phyloP scores from a whole-genome alignment of 2,888 invertebrate genomes.

The Drosophila kanekoi region DNA sequence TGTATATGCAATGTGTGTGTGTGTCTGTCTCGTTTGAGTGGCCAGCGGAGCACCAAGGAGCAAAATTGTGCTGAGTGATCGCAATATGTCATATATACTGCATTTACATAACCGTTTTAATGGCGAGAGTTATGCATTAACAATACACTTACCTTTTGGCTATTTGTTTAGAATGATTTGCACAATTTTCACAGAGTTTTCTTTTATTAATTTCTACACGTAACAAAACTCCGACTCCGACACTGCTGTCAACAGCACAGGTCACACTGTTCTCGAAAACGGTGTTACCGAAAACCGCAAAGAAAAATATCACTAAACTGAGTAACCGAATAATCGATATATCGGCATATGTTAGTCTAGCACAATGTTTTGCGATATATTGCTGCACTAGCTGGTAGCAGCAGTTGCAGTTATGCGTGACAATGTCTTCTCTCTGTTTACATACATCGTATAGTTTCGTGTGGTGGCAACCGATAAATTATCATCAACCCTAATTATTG shows the following conservation, averaged over 20 bases:
- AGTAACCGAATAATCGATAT: constrained; percentile 2
- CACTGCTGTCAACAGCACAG: constrained; percentile 55
- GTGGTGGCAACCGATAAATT: neutral
- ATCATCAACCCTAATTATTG: constrained; percentile 20
- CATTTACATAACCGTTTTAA: constrained; percentile 23
- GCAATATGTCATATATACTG: constrained; percentile 3
- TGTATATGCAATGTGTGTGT: constrained; percentile 34
- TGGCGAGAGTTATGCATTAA: constrained; percentile 6
- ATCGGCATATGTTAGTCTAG: too few species aligned
- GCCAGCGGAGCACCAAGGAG: constrained; percentile 62
- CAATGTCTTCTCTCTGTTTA: too few species aligned
- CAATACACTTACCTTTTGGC: constrained; percentile 59
- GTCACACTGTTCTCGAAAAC: constrained; percentile 46
- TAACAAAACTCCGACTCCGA: constrained; percentile 67
- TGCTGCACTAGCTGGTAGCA: neutral
- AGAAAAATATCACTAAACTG: neutral
- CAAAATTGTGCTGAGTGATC: constrained; percentile 20
- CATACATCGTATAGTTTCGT: neutral
- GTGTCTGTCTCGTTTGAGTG: constrained; percentile 50
- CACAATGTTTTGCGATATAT: neutral
- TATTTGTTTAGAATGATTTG: constrained; percentile 47
- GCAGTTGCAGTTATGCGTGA: constrained; percentile 7
- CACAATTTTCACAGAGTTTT: constrained; percentile 63
- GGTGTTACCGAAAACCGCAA: constrained; percentile 34
- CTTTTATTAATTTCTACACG: constrained; percentile 54